Percentiles rank a stretch among this genome's conserved stretches.
Conservation (phyloP, 1,140 invertebrate species). For the Camponotus floridanus region DNA sequence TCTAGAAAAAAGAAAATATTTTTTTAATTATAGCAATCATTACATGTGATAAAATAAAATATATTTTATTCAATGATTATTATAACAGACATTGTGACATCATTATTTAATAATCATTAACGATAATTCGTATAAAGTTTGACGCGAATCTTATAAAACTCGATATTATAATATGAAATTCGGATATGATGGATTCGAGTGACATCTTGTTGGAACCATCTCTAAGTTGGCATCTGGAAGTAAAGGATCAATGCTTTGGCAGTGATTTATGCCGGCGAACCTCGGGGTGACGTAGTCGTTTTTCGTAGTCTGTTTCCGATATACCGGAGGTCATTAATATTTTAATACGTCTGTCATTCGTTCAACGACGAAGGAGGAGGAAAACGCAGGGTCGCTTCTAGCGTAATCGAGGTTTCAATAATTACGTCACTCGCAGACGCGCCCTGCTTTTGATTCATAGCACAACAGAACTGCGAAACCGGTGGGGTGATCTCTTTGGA, state of each 20-base stretch:
- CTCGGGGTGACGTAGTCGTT: conserved; percentile 66
- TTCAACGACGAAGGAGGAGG: conserved; percentile 62
- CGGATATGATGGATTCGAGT: background rate
- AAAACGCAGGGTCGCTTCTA: conserved; percentile 53
- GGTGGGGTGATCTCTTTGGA: conserved; percentile 77
- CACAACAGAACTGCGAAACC: conserved; percentile 78
- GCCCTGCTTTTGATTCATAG: conserved; percentile 85
- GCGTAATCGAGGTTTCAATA: conserved; percentile 84
- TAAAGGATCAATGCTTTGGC: conserved; percentile 54
- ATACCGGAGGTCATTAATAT: conserved; percentile 80
- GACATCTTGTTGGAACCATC: background rate
- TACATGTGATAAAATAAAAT: background rate
- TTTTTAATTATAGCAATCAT: background rate
- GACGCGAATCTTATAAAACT: background rate
- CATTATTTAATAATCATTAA: no score
- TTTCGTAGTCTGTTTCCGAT: conserved; percentile 74
- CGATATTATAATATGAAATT: background rate
- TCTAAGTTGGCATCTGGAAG: conserved; percentile 19
- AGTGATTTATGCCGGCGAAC: conserved; percentile 70
- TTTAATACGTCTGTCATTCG: conserved; percentile 80
- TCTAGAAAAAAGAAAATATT: conserved; percentile 7
- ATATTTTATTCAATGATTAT: background rate
- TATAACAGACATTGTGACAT: background rate
- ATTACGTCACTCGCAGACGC: conserved; percentile 83
- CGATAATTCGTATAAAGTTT: background rate